phyloP scores from a whole-genome alignment of 2,797 vertebrate genomes.

The Picus viridis region DNA sequence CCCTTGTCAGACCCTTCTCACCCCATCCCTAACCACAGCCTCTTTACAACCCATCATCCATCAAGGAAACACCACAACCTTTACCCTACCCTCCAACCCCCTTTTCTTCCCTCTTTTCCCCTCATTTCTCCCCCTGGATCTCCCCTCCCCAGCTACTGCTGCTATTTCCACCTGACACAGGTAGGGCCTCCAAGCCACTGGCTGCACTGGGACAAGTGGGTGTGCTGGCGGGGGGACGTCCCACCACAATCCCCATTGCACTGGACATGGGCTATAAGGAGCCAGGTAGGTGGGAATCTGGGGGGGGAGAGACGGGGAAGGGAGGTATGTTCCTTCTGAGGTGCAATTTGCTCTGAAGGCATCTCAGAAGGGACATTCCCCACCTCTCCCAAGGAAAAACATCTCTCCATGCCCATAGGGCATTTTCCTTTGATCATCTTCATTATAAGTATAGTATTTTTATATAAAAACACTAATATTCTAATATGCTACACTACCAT shows the following conservation, averaged over 20 bases:
- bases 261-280: constrained; percentile 80
- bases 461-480: background rate
- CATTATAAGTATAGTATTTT: background rate
- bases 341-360: background rate
- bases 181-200: constrained; percentile 79
- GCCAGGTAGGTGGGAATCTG: constrained; percentile 74
- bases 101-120: background rate
- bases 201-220: constrained; percentile 76
- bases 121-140: background rate
- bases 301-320: no score
- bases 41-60: background rate
- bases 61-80: background rate
- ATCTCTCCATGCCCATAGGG: background rate
- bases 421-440: background rate
- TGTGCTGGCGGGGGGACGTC: constrained; percentile 80
- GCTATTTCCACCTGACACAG: constrained; percentile 84
- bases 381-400: background rate
- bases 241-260: constrained; percentile 76
- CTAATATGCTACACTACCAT: background rate
- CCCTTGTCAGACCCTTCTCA: background rate
- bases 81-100: background rate
- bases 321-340: background rate
- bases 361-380: background rate
- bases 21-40: background rate
- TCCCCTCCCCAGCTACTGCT: constrained; percentile 79